Percentiles rank a stretch among this genome's conserved stretches.
These are phyloP conservation scores for Drosophila tristis DNA, from an alignment of 1,140 invertebrate genomes.

Conservation along the genomic window DNA sequence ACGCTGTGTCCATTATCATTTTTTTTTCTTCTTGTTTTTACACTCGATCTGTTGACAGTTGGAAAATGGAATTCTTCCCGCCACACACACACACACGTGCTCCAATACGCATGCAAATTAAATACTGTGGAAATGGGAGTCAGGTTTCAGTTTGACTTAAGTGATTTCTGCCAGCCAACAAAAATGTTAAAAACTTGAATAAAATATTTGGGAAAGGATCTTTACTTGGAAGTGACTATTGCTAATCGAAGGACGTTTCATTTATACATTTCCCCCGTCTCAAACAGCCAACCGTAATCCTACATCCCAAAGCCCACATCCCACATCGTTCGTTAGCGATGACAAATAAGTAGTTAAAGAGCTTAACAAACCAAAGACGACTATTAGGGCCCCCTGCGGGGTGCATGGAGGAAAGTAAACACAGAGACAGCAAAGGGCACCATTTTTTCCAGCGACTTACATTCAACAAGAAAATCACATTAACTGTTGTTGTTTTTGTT, in stretches of 20 bases:
- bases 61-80: neutral
- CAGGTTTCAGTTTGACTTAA: slow-evolving; percentile 2
- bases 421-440: slow-evolving; percentile 44
- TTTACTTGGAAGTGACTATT: too few species aligned
- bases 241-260: too few species aligned
- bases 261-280: too few species aligned
- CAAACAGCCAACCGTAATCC: too few species aligned
- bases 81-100: too few species aligned
- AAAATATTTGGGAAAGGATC: slow-evolving; percentile 4
- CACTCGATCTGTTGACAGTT: slow-evolving; percentile 59
- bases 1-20: neutral
- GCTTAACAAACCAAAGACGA: slow-evolving; percentile 32
- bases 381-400: neutral
- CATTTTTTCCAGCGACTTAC: slow-evolving; percentile 27
- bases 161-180: neutral
- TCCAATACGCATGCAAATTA: too few species aligned
- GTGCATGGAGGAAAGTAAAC: neutral
- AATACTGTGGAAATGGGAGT: neutral
- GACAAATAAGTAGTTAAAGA: neutral
- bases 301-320: too few species aligned
- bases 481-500: slow-evolving; percentile 24
- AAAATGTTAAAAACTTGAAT: slow-evolving; percentile 2
- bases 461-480: slow-evolving; percentile 72
- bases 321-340: too few species aligned
- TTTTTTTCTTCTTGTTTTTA: neutral